phyloP scores from a whole-genome alignment of 2,888 invertebrate genomes.

The Eupithecia insigniata region DNA sequence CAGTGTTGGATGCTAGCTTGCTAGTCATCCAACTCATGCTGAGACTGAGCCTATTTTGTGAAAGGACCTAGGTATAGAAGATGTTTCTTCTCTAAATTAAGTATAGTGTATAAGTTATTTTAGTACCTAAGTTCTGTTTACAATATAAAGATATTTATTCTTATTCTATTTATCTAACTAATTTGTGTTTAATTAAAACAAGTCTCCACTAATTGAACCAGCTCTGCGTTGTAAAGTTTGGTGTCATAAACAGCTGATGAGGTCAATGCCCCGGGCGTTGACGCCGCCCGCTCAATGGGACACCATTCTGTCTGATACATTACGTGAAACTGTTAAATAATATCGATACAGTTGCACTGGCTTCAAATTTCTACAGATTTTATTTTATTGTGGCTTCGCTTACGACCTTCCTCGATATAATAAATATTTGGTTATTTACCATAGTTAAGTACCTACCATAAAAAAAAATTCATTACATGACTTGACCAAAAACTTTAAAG shows the following conservation, averaged over 20 bases:
- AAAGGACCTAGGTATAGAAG: too few species aligned
- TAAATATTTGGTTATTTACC: too few species aligned
- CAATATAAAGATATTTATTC: too few species aligned
- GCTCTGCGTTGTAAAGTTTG: slow-evolving; percentile 37
- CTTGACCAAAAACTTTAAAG: too few species aligned
- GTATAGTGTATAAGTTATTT: too few species aligned
- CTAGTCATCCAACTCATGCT: too few species aligned
- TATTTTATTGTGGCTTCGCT: not conserved
- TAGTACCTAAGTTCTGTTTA: too few species aligned
- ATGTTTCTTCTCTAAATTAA: too few species aligned
- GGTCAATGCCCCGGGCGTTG: slow-evolving; percentile 49
- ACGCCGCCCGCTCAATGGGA: slow-evolving; percentile 48
- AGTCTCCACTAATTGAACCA: slow-evolving; percentile 39
- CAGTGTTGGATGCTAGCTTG: too few species aligned
- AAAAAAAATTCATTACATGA: too few species aligned
- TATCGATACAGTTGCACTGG: not conserved
- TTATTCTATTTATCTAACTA: slow-evolving; percentile 19
- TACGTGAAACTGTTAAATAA: slow-evolving; percentile 11
- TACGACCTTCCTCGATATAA: not conserved
- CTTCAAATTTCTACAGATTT: not conserved
- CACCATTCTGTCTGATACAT: slow-evolving; percentile 41
- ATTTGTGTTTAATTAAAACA: slow-evolving; percentile 41
- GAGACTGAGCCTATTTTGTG: too few species aligned
- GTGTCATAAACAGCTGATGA: slow-evolving; percentile 53
- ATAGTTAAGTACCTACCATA: too few species aligned